Percentiles rank a stretch among this genome's conserved stretches.
Conservation (phyloP, 2,113 vertebrate species). For the Heliornis fulica region DNA sequence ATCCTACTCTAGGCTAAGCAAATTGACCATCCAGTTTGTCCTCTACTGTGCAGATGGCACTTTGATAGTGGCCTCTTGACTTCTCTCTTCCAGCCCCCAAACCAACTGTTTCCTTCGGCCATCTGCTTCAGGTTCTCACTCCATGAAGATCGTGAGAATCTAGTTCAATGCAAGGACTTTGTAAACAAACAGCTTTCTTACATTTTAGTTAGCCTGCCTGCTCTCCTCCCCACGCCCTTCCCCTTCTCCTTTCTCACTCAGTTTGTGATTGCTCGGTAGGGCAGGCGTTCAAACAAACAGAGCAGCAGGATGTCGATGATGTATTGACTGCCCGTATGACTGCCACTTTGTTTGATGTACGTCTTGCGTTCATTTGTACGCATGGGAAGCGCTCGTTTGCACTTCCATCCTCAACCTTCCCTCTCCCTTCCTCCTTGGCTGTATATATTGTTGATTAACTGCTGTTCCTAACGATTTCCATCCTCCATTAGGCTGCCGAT, state of each 20-base stretch:
- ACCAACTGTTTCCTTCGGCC: neutral
- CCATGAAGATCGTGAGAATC: neutral
- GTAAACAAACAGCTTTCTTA: neutral
- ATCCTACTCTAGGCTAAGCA: neutral
- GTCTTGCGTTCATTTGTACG: neutral
- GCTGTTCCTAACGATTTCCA: conserved; percentile 17
- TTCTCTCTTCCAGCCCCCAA: neutral
- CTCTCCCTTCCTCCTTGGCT: conserved; percentile 24
- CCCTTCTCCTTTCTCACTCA: neutral
- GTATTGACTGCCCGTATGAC: neutral
- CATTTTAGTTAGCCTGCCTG: neutral
- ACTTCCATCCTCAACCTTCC: neutral
- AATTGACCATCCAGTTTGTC: neutral
- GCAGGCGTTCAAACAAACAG: neutral
- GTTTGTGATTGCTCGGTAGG: conserved; percentile 22
- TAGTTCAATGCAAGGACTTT: neutral
- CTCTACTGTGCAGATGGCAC: neutral
- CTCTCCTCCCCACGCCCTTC: neutral
- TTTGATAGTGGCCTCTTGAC: neutral
- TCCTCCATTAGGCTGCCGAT: neutral
- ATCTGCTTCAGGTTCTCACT: neutral
- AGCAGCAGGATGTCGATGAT: conserved; percentile 47
- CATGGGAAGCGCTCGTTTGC: neutral
- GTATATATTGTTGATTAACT: conserved; percentile 45
- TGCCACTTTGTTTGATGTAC: conserved; percentile 51